These are phyloP conservation scores for Trichopria drosophilae DNA, from an alignment of 2,888 invertebrate genomes.

Conservation along the genomic window DNA sequence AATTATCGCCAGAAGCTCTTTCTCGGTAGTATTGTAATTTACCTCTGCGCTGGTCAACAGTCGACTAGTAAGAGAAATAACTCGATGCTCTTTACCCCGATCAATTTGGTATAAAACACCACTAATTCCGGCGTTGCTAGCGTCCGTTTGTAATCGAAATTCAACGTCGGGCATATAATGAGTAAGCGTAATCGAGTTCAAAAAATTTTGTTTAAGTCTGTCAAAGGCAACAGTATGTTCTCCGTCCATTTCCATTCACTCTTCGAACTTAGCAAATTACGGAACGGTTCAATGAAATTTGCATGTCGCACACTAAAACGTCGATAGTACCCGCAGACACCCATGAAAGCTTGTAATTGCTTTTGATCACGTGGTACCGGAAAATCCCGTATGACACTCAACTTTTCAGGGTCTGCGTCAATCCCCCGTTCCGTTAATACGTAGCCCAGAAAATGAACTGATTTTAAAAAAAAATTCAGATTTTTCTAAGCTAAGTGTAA, in stretches of 20 bases:
- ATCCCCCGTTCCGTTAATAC: neutral
- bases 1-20: slow-evolving; percentile 39
- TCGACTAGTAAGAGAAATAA: slow-evolving; percentile 36
- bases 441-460: neutral
- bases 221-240: too few relatives aligned
- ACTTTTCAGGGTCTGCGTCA: too few relatives aligned
- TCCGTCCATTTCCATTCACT: neutral
- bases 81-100: neutral
- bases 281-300: neutral
- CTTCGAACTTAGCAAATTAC: neutral
- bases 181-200: slow-evolving; percentile 18
- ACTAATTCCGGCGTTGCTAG: too few relatives aligned
- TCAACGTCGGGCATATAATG: slow-evolving; percentile 23
- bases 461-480: neutral
- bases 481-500: too few relatives aligned
- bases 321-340: slow-evolving; percentile 1
- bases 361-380: neutral
- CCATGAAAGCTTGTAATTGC: slow-evolving; percentile 1
- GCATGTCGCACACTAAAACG: slow-evolving; percentile 1
- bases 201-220: too few relatives aligned
- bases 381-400: neutral
- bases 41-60: slow-evolving; percentile 26
- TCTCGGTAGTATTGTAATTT: slow-evolving; percentile 37
- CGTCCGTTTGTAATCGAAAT: too few relatives aligned
- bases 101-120: slow-evolving; percentile 26